Percentiles rank a stretch among this genome's conserved stretches.
Evolutionary conservation across 2,888 invertebrate species (phyloP).

Genomic region (Drosophila nr. perissopoda): DNA sequence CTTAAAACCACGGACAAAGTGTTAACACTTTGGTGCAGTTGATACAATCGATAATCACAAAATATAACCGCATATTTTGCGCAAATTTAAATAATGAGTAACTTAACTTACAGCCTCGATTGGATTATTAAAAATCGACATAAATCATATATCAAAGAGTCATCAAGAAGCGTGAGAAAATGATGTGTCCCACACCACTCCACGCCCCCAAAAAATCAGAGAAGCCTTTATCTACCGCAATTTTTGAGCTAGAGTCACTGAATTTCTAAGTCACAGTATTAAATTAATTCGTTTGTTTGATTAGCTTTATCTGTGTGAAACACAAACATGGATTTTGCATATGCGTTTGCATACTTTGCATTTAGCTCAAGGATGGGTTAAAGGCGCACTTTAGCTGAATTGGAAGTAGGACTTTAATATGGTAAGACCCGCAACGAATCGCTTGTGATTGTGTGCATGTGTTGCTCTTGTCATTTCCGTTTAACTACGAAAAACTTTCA

Average conservation of each 20-base stretch:
- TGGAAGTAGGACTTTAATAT: slow-evolving; percentile 23
- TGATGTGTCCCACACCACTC: not conserved
- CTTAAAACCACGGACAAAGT: not conserved
- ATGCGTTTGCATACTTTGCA: slow-evolving; percentile 13
- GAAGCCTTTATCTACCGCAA: not conserved
- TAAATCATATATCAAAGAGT: not conserved
- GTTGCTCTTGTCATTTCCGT: slow-evolving; percentile 60
- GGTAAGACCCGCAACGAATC: slow-evolving; percentile 19
- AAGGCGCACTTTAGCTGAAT: slow-evolving; percentile 12
- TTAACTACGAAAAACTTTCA: slow-evolving; percentile 48
- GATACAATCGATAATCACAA: not conserved
- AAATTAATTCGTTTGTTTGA: not conserved
- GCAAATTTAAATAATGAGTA: not conserved
- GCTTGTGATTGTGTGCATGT: slow-evolving; percentile 15
- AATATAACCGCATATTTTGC: not conserved
- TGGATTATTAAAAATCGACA: not conserved
- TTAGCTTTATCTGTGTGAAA: slow-evolving; percentile 3
- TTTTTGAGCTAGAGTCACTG: not conserved
- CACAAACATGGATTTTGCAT: slow-evolving; percentile 21
- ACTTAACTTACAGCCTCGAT: not conserved
- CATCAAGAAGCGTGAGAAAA: not conserved
- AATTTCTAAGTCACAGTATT: not conserved
- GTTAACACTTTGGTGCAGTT: not conserved
- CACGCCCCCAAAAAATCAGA: not conserved
- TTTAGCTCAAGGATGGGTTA: not conserved